phyloP scores from a whole-genome alignment of 2,888 invertebrate species.

The Tupiocoris notatus region DNA sequence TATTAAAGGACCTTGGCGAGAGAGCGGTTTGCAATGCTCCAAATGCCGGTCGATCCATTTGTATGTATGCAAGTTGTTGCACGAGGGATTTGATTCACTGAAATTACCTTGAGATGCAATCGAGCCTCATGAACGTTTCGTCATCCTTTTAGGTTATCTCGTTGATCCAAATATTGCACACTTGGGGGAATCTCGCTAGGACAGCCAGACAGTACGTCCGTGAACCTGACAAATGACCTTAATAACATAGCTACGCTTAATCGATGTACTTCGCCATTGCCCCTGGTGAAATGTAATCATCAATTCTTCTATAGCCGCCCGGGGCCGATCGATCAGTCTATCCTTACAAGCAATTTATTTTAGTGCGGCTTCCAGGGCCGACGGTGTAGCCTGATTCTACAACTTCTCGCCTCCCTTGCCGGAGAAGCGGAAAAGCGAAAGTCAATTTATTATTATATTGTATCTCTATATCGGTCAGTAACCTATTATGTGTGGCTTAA shows the following conservation, averaged over 20 bases:
- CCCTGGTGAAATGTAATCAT: not conserved
- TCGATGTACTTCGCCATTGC: not conserved
- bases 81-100: no score
- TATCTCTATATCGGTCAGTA: not conserved
- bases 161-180: no score
- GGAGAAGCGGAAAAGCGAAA: not conserved
- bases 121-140: no score
- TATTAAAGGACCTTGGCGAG: no score
- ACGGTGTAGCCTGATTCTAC: not conserved
- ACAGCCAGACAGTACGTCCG: no score
- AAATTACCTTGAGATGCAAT: no score
- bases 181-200: no score
- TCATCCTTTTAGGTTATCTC: no score
- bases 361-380: not conserved
- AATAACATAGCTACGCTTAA: not conserved
- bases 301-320: not conserved
- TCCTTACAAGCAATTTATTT: not conserved
- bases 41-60: no score
- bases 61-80: no score
- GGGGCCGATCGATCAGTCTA: not conserved
- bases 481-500: not conserved
- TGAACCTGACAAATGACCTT: not conserved
- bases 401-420: not conserved
- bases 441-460: not conserved
- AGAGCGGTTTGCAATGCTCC: no score